These are phyloP conservation scores for Battus philenor DNA, from an alignment of 1,140 invertebrate species.

Conservation along the genomic window DNA sequence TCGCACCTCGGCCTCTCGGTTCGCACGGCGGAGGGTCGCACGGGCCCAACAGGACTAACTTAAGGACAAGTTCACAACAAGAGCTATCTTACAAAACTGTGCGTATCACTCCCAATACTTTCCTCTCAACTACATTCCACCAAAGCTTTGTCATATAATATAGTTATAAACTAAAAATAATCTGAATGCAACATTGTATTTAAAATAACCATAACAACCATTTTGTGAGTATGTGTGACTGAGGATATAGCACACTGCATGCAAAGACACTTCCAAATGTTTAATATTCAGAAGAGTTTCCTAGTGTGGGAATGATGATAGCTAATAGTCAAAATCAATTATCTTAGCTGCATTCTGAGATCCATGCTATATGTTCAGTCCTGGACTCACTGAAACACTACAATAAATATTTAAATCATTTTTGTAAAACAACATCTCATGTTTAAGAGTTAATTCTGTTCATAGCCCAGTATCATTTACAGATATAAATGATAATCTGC, in stretches of 20 bases:
- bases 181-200: constrained; percentile 71
- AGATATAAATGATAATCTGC: constrained; percentile 35
- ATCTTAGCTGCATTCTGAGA: constrained; percentile 72
- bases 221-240: constrained; percentile 63
- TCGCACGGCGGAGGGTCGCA: constrained; percentile 21
- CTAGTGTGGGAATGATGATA: constrained; percentile 35
- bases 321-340: constrained; percentile 41
- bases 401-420: constrained; percentile 60
- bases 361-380: constrained; percentile 71
- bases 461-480: constrained; percentile 62
- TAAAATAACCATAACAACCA: constrained; percentile 68
- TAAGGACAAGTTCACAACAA: constrained; percentile 57
- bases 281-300: too few species aligned
- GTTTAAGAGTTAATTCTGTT: constrained; percentile 49
- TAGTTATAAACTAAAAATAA: constrained; percentile 64
- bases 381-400: constrained; percentile 61
- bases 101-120: constrained; percentile 69
- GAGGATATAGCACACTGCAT: constrained; percentile 58
- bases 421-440: constrained; percentile 57
- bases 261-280: constrained; percentile 34
- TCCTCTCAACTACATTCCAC: constrained; percentile 70
- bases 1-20: constrained; percentile 59
- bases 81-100: constrained; percentile 57
- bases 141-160: constrained; percentile 60
- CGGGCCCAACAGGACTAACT: constrained; percentile 29